Base-by-base conservation (phyloP, 1,140 invertebrate species). In the Tenebrio molitor region DNA sequence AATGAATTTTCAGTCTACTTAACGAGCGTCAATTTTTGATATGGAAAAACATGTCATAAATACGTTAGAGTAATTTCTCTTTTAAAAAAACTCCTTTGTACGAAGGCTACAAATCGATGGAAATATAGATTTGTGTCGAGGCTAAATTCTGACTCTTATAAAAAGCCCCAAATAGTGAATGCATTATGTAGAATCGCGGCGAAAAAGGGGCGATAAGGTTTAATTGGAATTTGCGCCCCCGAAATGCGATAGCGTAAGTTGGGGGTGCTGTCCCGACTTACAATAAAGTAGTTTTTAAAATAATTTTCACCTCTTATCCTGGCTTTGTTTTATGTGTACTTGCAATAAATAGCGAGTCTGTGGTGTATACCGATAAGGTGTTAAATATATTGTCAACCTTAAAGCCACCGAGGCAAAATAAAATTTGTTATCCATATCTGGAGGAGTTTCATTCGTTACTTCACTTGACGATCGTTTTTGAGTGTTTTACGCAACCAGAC, bases 191-290 rank as follows among this genome's bases (percentile, higher is more conserved):
- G 8, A 58, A 12, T 58, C 23, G 8, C 50, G 12, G 50, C 29
- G 50, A 58, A 58, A 58, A 29, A 58, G 50, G 50, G 23, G 50
- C 50, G 50, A 58, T 58, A 58, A 58, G 50, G 15, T 58, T 58
- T 58, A 58, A 58, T 58, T 58, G 50, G 23, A 58, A 58, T 58
- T 25, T 25, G 23, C 50, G n/a, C 23, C 23, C 50, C 50, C 50
- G 25, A 29, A 33, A 25, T 4, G 50, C 7, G 50, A 58, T 58
- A 58, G 50, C 50, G 17, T 17, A 50, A 50, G 15, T 21, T 50
- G 16, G 42, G n/a, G 12, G 44, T n/a, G 19, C n/a, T n/a, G 19
- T 21, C 16, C 17, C 17, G n/a, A 29, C 25, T 29, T 29, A 29
- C 25, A 29, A 29, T 8, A 29, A 29, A 50, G 17, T 50, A 50